Evolutionary conservation across 2,888 invertebrate genomes (phyloP).

Genomic region (Phalangium opilio): DNA sequence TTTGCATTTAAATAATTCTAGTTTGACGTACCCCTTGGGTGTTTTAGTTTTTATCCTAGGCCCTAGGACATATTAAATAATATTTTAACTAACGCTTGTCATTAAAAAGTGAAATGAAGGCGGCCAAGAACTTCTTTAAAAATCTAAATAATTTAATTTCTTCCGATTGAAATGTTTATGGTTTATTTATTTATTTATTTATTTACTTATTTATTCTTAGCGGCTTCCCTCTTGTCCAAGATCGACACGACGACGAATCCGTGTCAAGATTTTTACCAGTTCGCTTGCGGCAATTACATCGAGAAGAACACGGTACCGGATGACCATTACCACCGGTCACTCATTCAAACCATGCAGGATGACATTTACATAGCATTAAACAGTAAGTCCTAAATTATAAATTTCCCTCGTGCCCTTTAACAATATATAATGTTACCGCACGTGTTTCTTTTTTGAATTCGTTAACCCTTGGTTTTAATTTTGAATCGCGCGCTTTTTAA

Average conservation of each 20-base stretch:
- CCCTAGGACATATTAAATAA: too few species aligned
- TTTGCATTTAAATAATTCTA: too few species aligned
- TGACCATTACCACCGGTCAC: constrained; percentile 29
- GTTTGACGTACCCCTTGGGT: too few species aligned
- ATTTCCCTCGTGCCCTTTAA: not conserved
- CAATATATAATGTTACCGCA: not conserved
- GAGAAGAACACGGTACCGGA: constrained; percentile 30
- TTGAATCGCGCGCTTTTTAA: not conserved
- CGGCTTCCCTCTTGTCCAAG: constrained; percentile 27
- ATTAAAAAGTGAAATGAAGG: too few species aligned
- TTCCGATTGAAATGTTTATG: too few species aligned
- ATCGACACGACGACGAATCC: constrained; percentile 26
- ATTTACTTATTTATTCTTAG: too few species aligned
- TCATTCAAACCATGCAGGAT: constrained; percentile 32
- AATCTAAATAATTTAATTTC: too few species aligned
- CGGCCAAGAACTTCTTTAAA: too few species aligned
- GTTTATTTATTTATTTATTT: too few species aligned
- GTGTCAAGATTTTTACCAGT: constrained; percentile 30
- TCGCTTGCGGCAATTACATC: constrained; percentile 30
- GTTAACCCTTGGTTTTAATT: not conserved
- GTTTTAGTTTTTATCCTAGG: too few species aligned
- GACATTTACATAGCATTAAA: constrained; percentile 30
- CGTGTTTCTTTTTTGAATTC: not conserved
- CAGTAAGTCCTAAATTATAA: constrained; percentile 23
- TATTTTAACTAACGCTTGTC: too few species aligned